These are phyloP conservation scores for Panagrolaimus sp. DNA, from an alignment of 1,140 invertebrate genomes.

Conservation along the genomic window DNA sequence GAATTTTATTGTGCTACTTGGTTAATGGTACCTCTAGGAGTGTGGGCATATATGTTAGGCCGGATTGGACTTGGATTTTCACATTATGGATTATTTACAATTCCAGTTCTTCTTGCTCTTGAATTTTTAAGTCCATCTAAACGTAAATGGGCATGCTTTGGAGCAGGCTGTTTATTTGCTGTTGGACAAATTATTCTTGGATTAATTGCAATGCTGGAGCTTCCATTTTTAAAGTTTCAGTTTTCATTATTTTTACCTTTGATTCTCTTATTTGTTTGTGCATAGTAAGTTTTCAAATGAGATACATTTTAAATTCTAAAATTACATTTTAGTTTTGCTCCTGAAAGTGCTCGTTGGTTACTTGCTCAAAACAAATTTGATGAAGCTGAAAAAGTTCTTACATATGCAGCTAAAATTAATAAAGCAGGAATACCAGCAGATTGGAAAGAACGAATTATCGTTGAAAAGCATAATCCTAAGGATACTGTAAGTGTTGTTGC, in stretches of 20 bases:
- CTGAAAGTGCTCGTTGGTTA: conserved; percentile 59
- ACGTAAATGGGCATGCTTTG: conserved; percentile 59
- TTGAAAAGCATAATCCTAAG: conserved; percentile 31
- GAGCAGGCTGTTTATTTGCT: conserved; percentile 60
- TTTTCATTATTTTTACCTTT: conserved; percentile 54
- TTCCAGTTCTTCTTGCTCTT: conserved; percentile 59
- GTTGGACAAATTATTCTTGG: conserved; percentile 59
- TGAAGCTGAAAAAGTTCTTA: conserved; percentile 53
- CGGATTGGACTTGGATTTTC: conserved; percentile 41
- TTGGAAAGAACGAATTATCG: conserved; percentile 52
- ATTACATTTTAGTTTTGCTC: conserved; percentile 48
- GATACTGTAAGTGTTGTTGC: conserved; percentile 32
- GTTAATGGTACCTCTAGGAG: conserved; percentile 45
- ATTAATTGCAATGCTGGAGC: conserved; percentile 58
- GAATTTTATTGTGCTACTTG: conserved; percentile 49
- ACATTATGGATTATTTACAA: conserved; percentile 56
- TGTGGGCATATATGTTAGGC: conserved; percentile 46
- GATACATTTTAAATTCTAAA: conserved; percentile 14
- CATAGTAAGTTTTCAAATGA: conserved; percentile 43
- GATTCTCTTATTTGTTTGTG: conserved; percentile 56
- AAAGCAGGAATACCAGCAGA: conserved; percentile 43
- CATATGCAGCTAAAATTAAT: conserved; percentile 55
- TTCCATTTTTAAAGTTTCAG: conserved; percentile 60
- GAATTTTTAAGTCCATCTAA: conserved; percentile 60
- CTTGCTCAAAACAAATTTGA: conserved; percentile 53